Percentiles rank a stretch among this genome's conserved stretches.
phyloP scores from a whole-genome alignment of 2,888 invertebrate species.

The Octodonta nipae region DNA sequence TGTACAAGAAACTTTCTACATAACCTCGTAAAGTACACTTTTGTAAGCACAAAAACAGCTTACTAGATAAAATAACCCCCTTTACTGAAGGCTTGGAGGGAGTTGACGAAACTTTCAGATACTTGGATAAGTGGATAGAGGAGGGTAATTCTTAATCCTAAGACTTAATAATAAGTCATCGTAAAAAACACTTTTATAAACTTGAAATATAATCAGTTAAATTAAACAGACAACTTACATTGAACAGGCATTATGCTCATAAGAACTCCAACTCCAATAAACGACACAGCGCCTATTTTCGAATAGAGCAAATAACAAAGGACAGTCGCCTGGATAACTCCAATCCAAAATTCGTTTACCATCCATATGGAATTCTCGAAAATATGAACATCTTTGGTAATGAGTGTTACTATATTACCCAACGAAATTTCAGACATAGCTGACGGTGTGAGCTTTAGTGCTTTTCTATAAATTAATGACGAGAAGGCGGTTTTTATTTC shows the following conservation, averaged over 20 bases:
- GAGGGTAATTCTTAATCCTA: too few relatives aligned
- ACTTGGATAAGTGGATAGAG: too few relatives aligned
- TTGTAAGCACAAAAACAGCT: too few relatives aligned
- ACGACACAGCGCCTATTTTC: slow-evolving; percentile 38
- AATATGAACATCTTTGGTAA: slow-evolving; percentile 84
- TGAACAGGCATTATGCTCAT: slow-evolving; percentile 34
- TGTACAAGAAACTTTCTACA: too few relatives aligned
- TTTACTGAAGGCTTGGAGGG: too few relatives aligned
- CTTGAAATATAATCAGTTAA: too few relatives aligned
- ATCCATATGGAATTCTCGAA: slow-evolving; percentile 80
- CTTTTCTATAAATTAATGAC: slow-evolving; percentile 40
- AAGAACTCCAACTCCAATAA: slow-evolving; percentile 42
- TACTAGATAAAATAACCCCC: too few relatives aligned
- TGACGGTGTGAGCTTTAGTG: slow-evolving; percentile 27
- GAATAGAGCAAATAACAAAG: slow-evolving; percentile 65
- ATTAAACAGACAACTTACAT: too few relatives aligned
- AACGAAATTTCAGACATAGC: slow-evolving; percentile 58
- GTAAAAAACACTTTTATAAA: too few relatives aligned
- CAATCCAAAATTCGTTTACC: slow-evolving; percentile 84
- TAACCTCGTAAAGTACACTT: too few relatives aligned
- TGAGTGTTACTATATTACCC: slow-evolving; percentile 65
- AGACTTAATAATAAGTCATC: too few relatives aligned
- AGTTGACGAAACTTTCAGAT: too few relatives aligned
- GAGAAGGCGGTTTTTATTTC: slow-evolving; percentile 62
- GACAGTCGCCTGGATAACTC: slow-evolving; percentile 67